These are phyloP conservation scores for Pheosia gnoma DNA, from an alignment of 2,888 invertebrate genomes.

Conservation along the genomic window DNA sequence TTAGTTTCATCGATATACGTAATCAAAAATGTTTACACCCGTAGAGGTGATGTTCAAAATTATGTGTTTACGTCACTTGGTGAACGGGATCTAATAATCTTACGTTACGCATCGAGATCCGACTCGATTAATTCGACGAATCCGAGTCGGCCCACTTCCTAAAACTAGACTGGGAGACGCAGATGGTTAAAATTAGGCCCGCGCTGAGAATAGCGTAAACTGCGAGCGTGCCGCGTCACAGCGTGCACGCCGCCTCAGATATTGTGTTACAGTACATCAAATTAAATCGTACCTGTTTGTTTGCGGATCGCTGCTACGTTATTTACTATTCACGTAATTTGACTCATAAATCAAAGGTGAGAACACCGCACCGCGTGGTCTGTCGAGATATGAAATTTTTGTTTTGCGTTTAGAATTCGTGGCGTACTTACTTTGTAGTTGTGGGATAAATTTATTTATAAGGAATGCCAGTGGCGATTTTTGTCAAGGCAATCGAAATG, in stretches of 20 bases:
- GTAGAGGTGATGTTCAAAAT: conserved; percentile 23
- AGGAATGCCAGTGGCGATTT: conserved; percentile 4
- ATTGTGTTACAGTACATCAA: conserved; percentile 77
- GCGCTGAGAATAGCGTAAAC: conserved; percentile 81
- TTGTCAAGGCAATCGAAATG: conserved; percentile 26
- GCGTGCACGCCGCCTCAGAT: conserved; percentile 64
- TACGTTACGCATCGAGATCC: conserved; percentile 39
- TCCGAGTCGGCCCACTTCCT: conserved; percentile 78
- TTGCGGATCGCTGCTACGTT: conserved; percentile 39
- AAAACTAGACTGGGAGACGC: conserved; percentile 81
- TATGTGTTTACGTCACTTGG: conserved; percentile 21
- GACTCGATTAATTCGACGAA: conserved; percentile 66
- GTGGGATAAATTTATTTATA: not conserved
- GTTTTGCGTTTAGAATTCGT: not conserved
- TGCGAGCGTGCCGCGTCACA: conserved; percentile 70
- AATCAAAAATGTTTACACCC: conserved; percentile 23
- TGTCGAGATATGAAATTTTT: not conserved
- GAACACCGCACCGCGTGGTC: conserved; percentile 29
- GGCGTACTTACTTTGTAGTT: not conserved
- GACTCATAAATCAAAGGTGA: conserved; percentile 36
- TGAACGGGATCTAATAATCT: conserved; percentile 30
- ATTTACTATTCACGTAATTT: conserved; percentile 43
- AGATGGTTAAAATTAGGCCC: conserved; percentile 83
- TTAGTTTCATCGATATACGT: conserved; percentile 32
- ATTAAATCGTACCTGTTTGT: conserved; percentile 47